A percentile compares a stretch with the other conserved stretches of the same genome.
These are phyloP conservation scores for Gobionotothen gibberifrons DNA, from an alignment of 2,797 vertebrate genomes.

Conservation along the genomic window DNA sequence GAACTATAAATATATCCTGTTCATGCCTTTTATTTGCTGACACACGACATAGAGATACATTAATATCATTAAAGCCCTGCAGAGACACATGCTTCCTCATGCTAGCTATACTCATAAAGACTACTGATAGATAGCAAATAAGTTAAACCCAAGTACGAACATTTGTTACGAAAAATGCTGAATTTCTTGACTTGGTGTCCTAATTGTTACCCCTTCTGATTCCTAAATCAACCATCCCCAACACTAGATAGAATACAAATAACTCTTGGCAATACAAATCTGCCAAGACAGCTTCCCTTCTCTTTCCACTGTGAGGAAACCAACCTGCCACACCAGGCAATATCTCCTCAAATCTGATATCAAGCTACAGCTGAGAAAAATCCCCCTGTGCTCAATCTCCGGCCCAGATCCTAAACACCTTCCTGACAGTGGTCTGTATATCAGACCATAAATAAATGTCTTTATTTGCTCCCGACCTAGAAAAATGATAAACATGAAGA, in stretches of 20 bases:
- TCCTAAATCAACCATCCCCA: background rate
- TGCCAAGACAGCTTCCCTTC: background rate
- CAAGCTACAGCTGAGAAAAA: conserved; percentile 7
- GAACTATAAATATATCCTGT: conserved; percentile 6
- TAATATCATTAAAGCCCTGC: background rate
- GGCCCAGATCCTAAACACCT: conserved; percentile 23
- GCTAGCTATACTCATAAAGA: background rate
- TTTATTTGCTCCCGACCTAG: conserved; percentile 42
- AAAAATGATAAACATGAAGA: conserved; percentile 44
- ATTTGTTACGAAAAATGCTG: conserved; percentile 22
- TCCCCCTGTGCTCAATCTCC: background rate
- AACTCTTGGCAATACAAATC: background rate
- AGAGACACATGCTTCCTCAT: conserved; percentile 27
- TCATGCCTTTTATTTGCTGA: background rate
- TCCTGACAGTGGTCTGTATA: conserved; percentile 15
- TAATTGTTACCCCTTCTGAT: conserved; percentile 9
- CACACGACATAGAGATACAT: background rate
- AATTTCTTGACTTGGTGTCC: background rate
- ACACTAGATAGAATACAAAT: background rate
- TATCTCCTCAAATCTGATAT: conserved; percentile 4
- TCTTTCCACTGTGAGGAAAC: background rate
- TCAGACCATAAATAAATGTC: conserved; percentile 25
- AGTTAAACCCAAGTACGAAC: background rate
- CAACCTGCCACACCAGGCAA: background rate
- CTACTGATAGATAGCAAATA: background rate